These are phyloP conservation scores for Pharmacophagus antenor DNA, from an alignment of 2,888 invertebrate species.

Conservation along the genomic window DNA sequence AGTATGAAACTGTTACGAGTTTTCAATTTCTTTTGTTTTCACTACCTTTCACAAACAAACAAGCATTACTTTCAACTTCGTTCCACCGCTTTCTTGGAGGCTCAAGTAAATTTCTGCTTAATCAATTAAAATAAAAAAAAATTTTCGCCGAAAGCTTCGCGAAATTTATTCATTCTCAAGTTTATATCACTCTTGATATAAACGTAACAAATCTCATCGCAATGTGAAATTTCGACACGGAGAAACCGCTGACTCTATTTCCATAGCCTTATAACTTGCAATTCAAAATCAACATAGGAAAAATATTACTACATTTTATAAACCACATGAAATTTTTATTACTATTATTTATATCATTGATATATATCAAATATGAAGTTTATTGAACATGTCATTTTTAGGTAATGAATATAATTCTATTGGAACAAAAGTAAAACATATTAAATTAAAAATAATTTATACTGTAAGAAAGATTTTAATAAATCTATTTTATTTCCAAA, in stretches of 20 bases:
- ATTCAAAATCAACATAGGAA: too few relatives aligned
- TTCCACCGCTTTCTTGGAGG: not conserved
- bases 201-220: conserved; percentile 17
- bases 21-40: not conserved
- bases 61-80: too few relatives aligned
- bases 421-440: too few relatives aligned
- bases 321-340: not conserved
- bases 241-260: conserved; percentile 20
- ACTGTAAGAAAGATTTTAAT: too few relatives aligned
- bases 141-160: not conserved
- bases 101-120: not conserved
- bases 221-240: conserved; percentile 22
- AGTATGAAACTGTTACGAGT: too few relatives aligned
- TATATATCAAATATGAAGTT: too few relatives aligned
- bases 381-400: too few relatives aligned
- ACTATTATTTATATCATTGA: too few relatives aligned
- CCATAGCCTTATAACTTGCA: conserved; percentile 8
- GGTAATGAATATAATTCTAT: too few relatives aligned
- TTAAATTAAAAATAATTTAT: too few relatives aligned
- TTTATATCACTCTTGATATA: conserved; percentile 1
- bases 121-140: not conserved
- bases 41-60: too few relatives aligned
- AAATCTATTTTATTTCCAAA: too few relatives aligned
- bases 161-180: not conserved
- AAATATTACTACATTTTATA: not conserved